Conservation (phyloP, 2,797 vertebrate genomes). For the Sternarchorhynchus goeldii region DNA sequence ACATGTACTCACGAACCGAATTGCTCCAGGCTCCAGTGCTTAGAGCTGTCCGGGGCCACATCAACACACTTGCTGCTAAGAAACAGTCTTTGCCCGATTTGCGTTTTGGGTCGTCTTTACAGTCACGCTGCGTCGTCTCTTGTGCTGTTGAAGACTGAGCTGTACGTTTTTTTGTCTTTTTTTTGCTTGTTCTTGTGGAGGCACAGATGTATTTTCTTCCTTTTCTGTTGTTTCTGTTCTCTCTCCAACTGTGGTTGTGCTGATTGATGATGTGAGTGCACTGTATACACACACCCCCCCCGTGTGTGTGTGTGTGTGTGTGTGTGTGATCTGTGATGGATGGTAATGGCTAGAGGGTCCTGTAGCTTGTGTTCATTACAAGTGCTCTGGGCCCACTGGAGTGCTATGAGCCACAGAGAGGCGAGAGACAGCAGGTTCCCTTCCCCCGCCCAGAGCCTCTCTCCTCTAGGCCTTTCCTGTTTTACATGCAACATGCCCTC, state of each 20-base stretch:
- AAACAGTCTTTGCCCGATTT: too few species aligned
- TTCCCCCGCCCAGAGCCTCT: slow-evolving; percentile 31
- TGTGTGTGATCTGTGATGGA: slow-evolving; percentile 36
- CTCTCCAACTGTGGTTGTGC: not conserved
- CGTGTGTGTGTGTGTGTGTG: slow-evolving; percentile 9
- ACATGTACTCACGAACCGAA: not conserved
- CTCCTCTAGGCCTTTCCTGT: slow-evolving; percentile 36
- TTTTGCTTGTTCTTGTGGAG: not conserved
- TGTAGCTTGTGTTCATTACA: slow-evolving; percentile 45
- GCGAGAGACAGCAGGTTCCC: not conserved
- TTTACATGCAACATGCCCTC: slow-evolving; percentile 28
- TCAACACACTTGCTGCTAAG: too few species aligned
- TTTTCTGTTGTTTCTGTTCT: not conserved
- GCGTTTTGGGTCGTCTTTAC: not conserved
- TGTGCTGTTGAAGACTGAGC: too few species aligned
- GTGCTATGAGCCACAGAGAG: slow-evolving; percentile 31
- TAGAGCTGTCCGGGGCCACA: too few species aligned
- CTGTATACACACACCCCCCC: not conserved
- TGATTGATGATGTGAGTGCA: not conserved
- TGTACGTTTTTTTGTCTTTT: not conserved
- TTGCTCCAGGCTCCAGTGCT: too few species aligned
- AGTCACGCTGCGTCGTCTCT: not conserved
- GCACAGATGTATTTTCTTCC: not conserved
- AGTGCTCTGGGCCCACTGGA: slow-evolving; percentile 38
- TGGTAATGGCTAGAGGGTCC: slow-evolving; percentile 36